phyloP scores from a whole-genome alignment of 2,797 vertebrate species.

The Myotis planiceps region DNA sequence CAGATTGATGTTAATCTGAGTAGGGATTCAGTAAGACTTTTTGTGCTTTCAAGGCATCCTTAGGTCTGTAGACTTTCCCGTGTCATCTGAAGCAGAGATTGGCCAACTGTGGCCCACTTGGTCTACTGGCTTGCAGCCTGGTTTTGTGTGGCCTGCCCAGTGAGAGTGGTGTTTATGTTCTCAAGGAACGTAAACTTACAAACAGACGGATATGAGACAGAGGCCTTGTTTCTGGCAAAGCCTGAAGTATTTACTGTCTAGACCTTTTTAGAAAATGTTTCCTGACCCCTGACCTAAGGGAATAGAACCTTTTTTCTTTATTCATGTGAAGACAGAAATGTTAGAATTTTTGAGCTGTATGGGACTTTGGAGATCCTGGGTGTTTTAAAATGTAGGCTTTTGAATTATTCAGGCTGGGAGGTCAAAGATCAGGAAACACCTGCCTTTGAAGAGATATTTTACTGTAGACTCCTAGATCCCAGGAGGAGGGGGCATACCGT shows the following conservation, averaged over 20 bases:
- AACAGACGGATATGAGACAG: background rate
- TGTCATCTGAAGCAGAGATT: background rate
- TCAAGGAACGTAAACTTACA: background rate
- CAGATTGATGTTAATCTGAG: background rate
- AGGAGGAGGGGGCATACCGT: background rate
- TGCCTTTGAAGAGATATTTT: background rate
- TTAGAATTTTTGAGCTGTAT: background rate
- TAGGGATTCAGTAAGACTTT: background rate
- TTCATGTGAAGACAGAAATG: background rate
- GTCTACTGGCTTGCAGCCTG: background rate
- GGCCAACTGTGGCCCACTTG: background rate
- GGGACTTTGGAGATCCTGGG: background rate
- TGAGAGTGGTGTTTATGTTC: background rate
- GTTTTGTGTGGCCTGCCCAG: background rate
- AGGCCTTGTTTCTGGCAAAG: background rate
- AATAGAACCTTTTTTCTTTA: background rate
- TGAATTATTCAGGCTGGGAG: background rate
- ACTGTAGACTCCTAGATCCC: background rate
- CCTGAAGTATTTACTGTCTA: background rate
- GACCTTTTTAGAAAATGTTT: background rate
- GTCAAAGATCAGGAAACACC: background rate
- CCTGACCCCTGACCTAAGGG: background rate
- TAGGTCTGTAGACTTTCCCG: background rate
- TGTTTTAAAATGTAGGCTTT: background rate
- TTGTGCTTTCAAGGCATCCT: background rate